phyloP scores from a whole-genome alignment of 2,797 vertebrate genomes.

The Epinephelus awoara region DNA sequence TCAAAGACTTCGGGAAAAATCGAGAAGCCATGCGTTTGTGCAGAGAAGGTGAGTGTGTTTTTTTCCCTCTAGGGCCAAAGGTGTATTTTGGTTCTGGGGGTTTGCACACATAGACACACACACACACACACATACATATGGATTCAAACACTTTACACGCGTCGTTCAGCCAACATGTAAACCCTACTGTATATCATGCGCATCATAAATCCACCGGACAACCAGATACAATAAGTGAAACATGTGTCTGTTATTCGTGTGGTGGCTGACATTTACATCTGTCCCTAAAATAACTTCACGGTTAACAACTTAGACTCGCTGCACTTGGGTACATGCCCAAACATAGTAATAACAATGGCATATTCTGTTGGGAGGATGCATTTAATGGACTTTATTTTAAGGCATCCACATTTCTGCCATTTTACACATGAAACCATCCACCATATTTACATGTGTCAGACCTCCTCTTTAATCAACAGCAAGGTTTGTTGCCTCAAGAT shows the following conservation, averaged over 20 bases:
- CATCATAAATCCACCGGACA: constrained; percentile 27
- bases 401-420: constrained; percentile 26
- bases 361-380: neutral
- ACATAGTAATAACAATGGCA: neutral
- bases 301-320: constrained; percentile 45
- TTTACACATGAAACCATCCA: constrained; percentile 18
- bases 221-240: constrained; percentile 51
- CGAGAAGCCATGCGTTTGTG: constrained; percentile 98
- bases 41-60: constrained; percentile 94
- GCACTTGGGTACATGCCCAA: constrained; percentile 34
- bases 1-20: constrained; percentile 97
- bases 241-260: constrained; percentile 37
- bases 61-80: constrained; percentile 71
- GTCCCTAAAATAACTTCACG: constrained; percentile 54
- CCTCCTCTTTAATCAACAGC: neutral
- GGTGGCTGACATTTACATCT: constrained; percentile 53
- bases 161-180: constrained; percentile 43
- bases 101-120: constrained; percentile 47
- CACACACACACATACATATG: constrained; percentile 20
- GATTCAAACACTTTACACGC: constrained; percentile 66
- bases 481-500: neutral
- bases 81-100: constrained; percentile 80
- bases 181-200: constrained; percentile 53
- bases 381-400: constrained; percentile 3
- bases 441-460: neutral